Base-by-base conservation (phyloP, 2,797 vertebrate species). In the Myripristis jacobus region DNA sequence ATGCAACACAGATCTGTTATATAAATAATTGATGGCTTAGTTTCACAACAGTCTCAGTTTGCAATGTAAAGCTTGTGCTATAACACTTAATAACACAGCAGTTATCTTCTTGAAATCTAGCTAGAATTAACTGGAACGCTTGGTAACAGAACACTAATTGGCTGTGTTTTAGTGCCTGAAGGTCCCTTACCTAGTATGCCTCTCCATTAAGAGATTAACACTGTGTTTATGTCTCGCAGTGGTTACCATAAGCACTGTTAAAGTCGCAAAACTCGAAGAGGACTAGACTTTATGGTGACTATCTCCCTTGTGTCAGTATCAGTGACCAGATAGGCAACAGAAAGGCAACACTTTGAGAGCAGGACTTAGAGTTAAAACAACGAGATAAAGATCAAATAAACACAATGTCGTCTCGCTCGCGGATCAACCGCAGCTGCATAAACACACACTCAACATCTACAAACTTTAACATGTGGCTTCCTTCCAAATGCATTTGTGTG, bases 301-400 rank as follows among this genome's bases (percentile, higher is more conserved):
- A 91, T 90, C 88, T 89, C 15, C 18, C 25, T 47, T 21, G 70
- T 71, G 89, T 91, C 87, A 67, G 82, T 89, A 90, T 90, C 82
- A 46, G n/a, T 88, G 77, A 88, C 79, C 77, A 75, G 79, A 80
- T 75, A 84, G 76, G 84, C 73, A 80, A 73, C 80, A 81, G 80
- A 86, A 88, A 85, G 66, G 81, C 81, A 91, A 89, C 90, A 89
- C 72, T 90, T 79, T 82, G 78, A 91, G 85, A 90, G 88, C 81
- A 56, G 66, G 70, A 78, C 72, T 64, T 70, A 79, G 80, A 89
- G 85, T 88, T 93, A 91, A 91, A 92, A 90, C 90, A 92, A 92
- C 83, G 79, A 89, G 90, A 92, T 92, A 91, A 84, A 69, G 80
- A 93, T 93, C 92, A 89, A 92, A 92, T 92, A 92, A 92, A 92